A percentile compares a stretch with the other conserved stretches of the same genome.
These are phyloP conservation scores for Papilio aristodemus DNA, from an alignment of 1,140 invertebrate genomes.

Conservation along the genomic window DNA sequence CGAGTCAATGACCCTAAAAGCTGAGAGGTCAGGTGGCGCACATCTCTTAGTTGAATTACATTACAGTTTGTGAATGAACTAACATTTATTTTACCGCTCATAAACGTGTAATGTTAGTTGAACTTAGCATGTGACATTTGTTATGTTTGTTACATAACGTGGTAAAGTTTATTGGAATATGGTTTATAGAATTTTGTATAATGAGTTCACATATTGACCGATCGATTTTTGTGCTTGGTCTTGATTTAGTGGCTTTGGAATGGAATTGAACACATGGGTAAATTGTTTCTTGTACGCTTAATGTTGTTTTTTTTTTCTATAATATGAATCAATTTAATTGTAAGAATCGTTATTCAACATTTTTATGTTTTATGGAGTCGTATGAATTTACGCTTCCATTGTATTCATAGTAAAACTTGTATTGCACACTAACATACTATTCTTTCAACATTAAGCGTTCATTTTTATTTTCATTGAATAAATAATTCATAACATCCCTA, in stretches of 20 bases:
- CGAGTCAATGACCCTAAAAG: slow-evolving; percentile 35
- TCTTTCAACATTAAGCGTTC: not conserved
- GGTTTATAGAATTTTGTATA: not conserved
- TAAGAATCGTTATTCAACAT: too few relatives aligned
- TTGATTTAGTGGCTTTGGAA: too few relatives aligned
- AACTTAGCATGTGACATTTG: not conserved
- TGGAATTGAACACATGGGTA: too few relatives aligned
- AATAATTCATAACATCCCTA: not conserved
- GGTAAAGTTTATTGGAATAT: not conserved
- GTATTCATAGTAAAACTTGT: too few relatives aligned
- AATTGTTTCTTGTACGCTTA: too few relatives aligned
- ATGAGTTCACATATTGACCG: too few relatives aligned
- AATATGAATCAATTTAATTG: too few relatives aligned
- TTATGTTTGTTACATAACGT: not conserved
- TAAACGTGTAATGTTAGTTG: slow-evolving; percentile 8
- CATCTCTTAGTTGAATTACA: slow-evolving; percentile 30
- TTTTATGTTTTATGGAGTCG: too few relatives aligned
- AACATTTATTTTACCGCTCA: slow-evolving; percentile 12
- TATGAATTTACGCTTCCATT: too few relatives aligned
- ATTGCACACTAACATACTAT: not conserved
- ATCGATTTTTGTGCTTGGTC: too few relatives aligned
- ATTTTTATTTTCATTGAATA: not conserved
- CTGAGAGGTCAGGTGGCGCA: slow-evolving; percentile 30
- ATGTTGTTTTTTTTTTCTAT: too few relatives aligned
- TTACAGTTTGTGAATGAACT: slow-evolving; percentile 29